A percentile compares a stretch with the other conserved stretches of the same genome.
Evolutionary conservation across 2,888 invertebrate species (phyloP).

Genomic region (Pimpla rufipes): DNA sequence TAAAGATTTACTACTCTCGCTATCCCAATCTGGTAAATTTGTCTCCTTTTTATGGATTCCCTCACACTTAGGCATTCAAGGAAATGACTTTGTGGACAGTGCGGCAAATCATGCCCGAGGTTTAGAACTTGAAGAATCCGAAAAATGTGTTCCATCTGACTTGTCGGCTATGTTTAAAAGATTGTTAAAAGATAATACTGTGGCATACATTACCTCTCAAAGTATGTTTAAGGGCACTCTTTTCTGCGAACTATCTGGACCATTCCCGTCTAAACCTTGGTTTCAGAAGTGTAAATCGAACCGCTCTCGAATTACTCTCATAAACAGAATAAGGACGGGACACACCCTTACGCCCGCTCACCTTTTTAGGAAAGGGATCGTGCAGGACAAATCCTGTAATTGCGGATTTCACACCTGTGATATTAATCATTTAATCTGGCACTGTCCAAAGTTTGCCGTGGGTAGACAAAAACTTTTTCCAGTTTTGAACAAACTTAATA

Average conservation of each 20-base stretch:
- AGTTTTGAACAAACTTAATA: not conserved
- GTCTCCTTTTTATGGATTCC: not conserved
- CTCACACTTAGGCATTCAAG: too few relatives aligned
- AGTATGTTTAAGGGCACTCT: not conserved
- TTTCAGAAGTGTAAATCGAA: not conserved
- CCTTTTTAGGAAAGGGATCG: conserved; percentile 9
- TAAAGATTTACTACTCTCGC: not conserved
- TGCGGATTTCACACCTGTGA: not conserved
- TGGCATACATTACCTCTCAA: not conserved
- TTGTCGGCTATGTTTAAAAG: not conserved
- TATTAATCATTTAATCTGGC: conserved; percentile 21
- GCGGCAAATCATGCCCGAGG: conserved; percentile 5
- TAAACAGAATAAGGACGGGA: conserved; percentile 31
- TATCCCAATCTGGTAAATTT: not conserved
- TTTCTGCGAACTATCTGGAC: conserved; percentile 1
- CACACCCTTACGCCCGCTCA: not conserved
- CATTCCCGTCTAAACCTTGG: conserved; percentile 11
- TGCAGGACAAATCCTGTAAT: not conserved
- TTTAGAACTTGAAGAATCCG: not conserved
- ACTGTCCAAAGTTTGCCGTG: not conserved
- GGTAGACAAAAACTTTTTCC: not conserved
- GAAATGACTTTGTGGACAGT: not conserved
- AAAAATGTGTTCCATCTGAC: conserved; percentile 6
- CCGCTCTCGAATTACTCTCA: not conserved
- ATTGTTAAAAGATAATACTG: not conserved